Conservation (phyloP, 2,113 vertebrate species). For the Pterophyllum scalare region DNA sequence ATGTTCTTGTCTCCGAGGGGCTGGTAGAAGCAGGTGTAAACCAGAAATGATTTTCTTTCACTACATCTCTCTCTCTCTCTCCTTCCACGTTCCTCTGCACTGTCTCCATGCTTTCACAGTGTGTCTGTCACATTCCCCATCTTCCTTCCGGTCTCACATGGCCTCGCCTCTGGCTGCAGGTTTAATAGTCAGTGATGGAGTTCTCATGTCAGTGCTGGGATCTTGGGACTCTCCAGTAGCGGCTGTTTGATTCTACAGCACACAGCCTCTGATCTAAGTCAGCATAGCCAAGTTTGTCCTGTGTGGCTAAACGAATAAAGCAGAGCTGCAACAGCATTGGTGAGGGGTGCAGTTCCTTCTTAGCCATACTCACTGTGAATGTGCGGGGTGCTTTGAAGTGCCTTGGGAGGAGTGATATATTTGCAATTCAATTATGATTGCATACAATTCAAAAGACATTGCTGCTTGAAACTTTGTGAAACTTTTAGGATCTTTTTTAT, state of each 20-base stretch:
- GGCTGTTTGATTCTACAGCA: conserved; percentile 39
- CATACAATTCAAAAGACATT: conserved; percentile 8
- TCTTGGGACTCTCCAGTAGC: conserved; percentile 22
- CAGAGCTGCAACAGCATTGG: background rate
- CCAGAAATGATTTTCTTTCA: background rate
- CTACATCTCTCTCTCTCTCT: background rate
- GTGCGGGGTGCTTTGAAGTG: background rate
- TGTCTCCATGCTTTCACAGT: conserved; percentile 3
- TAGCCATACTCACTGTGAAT: background rate
- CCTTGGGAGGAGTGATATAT: background rate
- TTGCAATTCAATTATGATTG: conserved; percentile 19
- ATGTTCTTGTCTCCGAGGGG: conserved; percentile 1
- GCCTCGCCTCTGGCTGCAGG: conserved; percentile 23
- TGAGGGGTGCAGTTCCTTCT: background rate
- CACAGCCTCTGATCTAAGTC: conserved; percentile 40
- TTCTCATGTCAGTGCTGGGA: conserved; percentile 53
- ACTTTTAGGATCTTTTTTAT: background rate
- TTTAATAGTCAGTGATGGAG: conserved; percentile 67
- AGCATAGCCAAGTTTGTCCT: conserved; percentile 22
- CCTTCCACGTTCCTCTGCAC: background rate
- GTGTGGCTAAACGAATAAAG: conserved; percentile 46
- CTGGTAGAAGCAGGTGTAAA: conserved; percentile 3
- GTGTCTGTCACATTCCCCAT: conserved; percentile 1
- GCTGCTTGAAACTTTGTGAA: background rate
- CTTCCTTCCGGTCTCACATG: conserved; percentile 4